phyloP scores from a whole-genome alignment of 2,888 invertebrate genomes.

The Drosophila barbarae region DNA sequence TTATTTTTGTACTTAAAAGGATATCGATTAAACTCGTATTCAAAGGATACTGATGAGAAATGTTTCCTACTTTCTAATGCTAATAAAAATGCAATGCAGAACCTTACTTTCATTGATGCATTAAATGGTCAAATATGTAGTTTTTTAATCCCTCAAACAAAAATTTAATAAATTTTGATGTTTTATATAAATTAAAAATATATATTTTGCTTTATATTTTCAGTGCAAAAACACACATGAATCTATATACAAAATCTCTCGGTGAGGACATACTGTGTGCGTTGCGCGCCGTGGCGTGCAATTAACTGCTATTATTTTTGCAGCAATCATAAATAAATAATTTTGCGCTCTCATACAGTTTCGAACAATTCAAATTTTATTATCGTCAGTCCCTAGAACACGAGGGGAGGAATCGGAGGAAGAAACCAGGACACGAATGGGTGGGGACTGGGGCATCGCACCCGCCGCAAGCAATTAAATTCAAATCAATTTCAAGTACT shows the following conservation, averaged over 20 bases:
- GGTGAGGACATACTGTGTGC: conserved; percentile 22
- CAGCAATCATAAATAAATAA: conserved; percentile 77
- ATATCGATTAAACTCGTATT: no score
- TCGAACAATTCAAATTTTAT: conserved; percentile 74
- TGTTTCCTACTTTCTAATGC: background rate
- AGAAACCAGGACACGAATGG: conserved; percentile 6
- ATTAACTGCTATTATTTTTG: conserved; percentile 77
- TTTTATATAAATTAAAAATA: background rate
- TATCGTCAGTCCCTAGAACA: conserved; percentile 45
- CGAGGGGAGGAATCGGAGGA: conserved; percentile 3
- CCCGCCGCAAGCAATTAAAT: conserved; percentile 68
- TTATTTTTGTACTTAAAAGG: background rate
- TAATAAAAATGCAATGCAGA: no score
- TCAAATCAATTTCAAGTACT: conserved; percentile 78
- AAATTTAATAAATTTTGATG: background rate
- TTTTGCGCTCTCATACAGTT: conserved; percentile 72
- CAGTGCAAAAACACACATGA: conserved; percentile 12
- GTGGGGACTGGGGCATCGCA: conserved; percentile 21
- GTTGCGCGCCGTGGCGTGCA: conserved; percentile 64
- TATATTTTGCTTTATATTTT: background rate
- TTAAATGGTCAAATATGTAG: background rate
- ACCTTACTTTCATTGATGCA: background rate
- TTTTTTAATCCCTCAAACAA: background rate
- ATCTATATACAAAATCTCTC: conserved; percentile 13
- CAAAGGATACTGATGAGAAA: background rate